Base-by-base conservation (phyloP, 2,113 vertebrate species). In the Canis aureus region DNA sequence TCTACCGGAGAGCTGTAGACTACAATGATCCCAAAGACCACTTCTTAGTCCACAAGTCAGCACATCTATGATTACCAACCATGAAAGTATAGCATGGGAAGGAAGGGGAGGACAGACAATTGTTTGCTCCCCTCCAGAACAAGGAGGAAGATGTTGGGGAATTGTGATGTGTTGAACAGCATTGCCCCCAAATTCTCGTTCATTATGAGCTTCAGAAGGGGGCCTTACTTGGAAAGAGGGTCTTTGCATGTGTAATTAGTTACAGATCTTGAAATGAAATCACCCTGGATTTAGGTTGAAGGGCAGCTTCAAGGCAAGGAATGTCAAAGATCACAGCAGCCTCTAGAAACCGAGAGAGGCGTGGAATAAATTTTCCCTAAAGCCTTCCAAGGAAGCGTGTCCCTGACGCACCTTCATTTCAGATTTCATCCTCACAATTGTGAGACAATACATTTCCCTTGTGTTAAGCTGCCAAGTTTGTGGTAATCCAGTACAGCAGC, bases 341-440 rank as follows among this genome's bases (percentile, higher is more conserved):
- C 64, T 11, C 49, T 11, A 10, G 80, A 43, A 57, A 8, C 2
- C 0, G 19, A 51, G 9, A 38, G 11, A 35, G 12, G 25, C 9
- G 1, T 29, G n/a, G 19, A n/a, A 25, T 7, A 27, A 11, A 59
- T 11, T 17, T 71, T 38, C 23, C 55, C 11, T 0, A 1, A 43
- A 8, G 32, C 4, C 35, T 64, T 43, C 32, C 8, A 5, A 38
- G 20, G 29, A 25, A 38, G 13, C 0, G 1, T 0, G 20, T 5
- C 5, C 64, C n/a, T 51, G 4, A 19, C 27, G 49, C 3, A 43
- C 25, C 15, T 62, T 29, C 16, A 15, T 53, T 89, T 74, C 38
- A 88, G 19, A 55, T 35, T 9, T 1, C 43, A 49, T 10, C 62
- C 35, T 83, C 3, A 1, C 16, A 13, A 88, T 32, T 84, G n/a